These are phyloP conservation scores for Papilio glaucus DNA, from an alignment of 1,140 invertebrate genomes.

Conservation along the genomic window DNA sequence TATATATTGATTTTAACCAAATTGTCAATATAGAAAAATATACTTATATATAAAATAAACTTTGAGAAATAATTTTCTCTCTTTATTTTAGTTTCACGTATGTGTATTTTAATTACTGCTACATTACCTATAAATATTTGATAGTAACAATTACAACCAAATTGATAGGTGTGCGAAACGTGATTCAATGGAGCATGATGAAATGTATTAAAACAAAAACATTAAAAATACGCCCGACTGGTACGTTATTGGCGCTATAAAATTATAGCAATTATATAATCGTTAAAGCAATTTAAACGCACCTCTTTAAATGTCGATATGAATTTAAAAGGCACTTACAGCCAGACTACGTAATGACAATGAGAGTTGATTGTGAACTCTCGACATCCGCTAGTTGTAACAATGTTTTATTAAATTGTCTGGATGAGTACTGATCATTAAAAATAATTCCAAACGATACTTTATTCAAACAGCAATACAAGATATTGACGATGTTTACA, in stretches of 20 bases:
- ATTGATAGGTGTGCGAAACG: no score
- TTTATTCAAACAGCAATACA: neutral
- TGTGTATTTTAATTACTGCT: no score
- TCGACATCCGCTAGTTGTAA: conserved; percentile 15
- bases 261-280: conserved; percentile 18
- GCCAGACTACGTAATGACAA: conserved; percentile 21
- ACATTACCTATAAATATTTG: no score
- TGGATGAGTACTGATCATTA: neutral
- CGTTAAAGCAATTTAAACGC: conserved; percentile 19
- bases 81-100: no score
- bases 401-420: conserved; percentile 4
- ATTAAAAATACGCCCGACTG: neutral
- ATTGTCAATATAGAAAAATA: no score
- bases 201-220: neutral
- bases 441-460: neutral
- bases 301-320: conserved; percentile 4
- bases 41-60: no score
- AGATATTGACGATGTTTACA: no score
- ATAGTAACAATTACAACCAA: no score
- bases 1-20: no score
- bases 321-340: conserved; percentile 19
- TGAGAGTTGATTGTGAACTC: conserved; percentile 21
- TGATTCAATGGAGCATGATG: neutral
- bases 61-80: no score
- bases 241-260: neutral